A percentile compares a stretch with the other conserved stretches of the same genome.
Conservation (phyloP, 2,113 vertebrate genomes). For the Semnopithecus entellus region DNA sequence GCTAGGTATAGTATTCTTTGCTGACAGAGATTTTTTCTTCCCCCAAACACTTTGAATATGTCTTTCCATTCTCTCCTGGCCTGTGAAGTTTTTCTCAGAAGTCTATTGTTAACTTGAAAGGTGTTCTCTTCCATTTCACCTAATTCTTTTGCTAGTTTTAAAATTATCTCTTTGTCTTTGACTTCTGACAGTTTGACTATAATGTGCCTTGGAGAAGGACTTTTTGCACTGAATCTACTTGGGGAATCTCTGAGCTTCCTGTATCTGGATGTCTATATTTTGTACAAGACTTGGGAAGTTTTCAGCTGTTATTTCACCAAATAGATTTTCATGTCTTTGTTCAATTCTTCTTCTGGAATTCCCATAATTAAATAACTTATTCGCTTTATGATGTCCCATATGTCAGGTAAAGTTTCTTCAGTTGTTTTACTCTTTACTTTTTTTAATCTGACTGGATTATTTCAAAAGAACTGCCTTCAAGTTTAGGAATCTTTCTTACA, state of each 20-base stretch:
- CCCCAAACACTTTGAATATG: background rate
- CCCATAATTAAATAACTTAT: background rate
- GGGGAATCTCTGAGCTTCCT: background rate
- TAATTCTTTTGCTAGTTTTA: background rate
- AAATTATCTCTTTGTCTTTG: background rate
- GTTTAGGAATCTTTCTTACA: background rate
- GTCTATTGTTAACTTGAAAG: background rate
- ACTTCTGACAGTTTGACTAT: background rate
- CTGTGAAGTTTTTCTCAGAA: background rate
- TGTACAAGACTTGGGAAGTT: background rate
- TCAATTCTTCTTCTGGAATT: background rate
- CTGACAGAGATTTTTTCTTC: background rate
- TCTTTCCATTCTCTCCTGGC: background rate
- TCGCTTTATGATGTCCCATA: background rate
- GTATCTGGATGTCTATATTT: background rate
- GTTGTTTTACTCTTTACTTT: background rate
- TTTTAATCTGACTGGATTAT: background rate
- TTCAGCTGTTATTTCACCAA: background rate
- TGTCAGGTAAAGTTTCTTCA: background rate
- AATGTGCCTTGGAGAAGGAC: background rate
- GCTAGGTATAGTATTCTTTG: background rate
- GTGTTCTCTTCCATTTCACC: background rate
- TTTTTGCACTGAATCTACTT: background rate
- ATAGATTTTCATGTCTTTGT: background rate
- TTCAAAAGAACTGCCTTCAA: background rate